Conservation (phyloP, 2,888 invertebrate species). For the Myopa testacea region DNA sequence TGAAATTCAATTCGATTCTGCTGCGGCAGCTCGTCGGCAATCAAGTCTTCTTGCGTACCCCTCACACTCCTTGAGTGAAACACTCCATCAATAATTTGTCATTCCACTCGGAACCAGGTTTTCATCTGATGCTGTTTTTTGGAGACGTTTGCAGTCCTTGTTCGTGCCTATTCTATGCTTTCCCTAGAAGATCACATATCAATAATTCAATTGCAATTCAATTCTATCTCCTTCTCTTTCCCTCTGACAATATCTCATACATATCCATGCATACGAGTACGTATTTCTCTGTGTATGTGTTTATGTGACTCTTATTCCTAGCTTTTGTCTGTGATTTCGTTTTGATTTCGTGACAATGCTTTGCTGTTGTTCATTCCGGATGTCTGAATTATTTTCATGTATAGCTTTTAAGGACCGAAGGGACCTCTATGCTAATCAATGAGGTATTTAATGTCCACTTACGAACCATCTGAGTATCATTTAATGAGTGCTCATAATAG, state of each 20-base stretch:
- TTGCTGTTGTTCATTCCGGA: neutral
- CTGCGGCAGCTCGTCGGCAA: neutral
- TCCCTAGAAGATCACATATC: conserved; percentile 15
- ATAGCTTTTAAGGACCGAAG: neutral
- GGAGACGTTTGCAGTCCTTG: neutral
- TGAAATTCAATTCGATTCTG: conserved; percentile 11
- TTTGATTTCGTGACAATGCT: conserved; percentile 1
- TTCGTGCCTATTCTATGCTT: neutral
- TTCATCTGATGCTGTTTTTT: neutral
- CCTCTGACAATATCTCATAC: neutral
- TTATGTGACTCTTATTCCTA: neutral
- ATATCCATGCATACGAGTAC: neutral
- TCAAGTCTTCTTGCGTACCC: neutral
- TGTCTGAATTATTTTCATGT: neutral
- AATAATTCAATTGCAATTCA: conserved; percentile 26
- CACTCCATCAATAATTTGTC: too few relatives aligned
- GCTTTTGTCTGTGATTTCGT: neutral
- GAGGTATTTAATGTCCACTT: conserved; percentile 1
- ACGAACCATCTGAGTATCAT: neutral
- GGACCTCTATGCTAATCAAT: neutral
- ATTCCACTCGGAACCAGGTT: neutral
- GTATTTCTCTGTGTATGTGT: neutral
- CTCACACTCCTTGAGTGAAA: neutral
- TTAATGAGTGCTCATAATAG: neutral
- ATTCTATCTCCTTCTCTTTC: neutral